phyloP scores from a whole-genome alignment of 2,113 vertebrate genomes.

The Hyla sarda region DNA sequence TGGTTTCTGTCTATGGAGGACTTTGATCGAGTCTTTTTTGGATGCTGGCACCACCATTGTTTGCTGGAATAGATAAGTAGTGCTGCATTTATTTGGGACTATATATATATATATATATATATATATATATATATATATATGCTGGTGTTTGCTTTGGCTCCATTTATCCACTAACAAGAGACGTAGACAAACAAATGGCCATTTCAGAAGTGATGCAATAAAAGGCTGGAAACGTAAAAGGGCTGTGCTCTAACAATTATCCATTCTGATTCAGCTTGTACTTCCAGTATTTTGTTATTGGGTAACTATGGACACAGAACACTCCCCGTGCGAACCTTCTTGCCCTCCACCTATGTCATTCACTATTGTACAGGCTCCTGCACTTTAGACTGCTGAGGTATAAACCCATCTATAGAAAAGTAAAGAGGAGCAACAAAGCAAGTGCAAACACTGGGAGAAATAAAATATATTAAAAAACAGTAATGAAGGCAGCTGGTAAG shows the following conservation, averaged over 20 bases:
- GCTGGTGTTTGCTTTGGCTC: background rate
- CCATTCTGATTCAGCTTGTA: background rate
- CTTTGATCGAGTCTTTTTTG: too few relatives aligned
- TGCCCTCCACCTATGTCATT: background rate
- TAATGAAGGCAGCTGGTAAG: too few relatives aligned
- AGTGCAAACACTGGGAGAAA: background rate
- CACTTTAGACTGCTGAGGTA: background rate
- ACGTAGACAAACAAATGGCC: slow-evolving; percentile 21
- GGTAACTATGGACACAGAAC: slow-evolving; percentile 47
- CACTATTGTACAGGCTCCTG: background rate
- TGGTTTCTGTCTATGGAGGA: too few relatives aligned
- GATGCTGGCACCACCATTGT: too few relatives aligned
- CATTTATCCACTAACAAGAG: background rate
- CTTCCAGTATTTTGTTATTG: slow-evolving; percentile 32
- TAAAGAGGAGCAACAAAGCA: background rate
- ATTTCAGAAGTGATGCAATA: slow-evolving; percentile 8
- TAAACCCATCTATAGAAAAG: background rate
- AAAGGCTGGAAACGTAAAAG: background rate
- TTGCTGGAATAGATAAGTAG: too few relatives aligned
- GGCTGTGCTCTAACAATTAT: background rate
- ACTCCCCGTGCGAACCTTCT: background rate
- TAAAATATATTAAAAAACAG: background rate
- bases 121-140: background rate
- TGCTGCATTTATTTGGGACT: too few relatives aligned
- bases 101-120: too few relatives aligned